phyloP scores from a whole-genome alignment of 2,888 invertebrate genomes.

The Gandaritis pyraliata region DNA sequence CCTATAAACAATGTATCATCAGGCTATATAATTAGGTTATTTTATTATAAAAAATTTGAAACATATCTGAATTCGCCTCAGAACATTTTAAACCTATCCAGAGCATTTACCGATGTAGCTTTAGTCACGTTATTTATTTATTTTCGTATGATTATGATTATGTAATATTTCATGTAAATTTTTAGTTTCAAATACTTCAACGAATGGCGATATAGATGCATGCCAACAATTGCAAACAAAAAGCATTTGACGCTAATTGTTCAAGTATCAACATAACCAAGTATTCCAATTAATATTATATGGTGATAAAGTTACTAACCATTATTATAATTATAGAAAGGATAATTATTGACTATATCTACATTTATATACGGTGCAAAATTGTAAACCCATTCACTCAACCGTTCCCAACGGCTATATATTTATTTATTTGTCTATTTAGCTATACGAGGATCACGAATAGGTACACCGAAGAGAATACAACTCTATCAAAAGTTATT shows the following conservation, averaged over 20 bases:
- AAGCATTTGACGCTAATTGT: constrained; percentile 7
- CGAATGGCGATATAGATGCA: background rate
- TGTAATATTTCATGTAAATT: background rate
- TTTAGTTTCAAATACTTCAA: constrained; percentile 4
- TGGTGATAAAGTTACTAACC: constrained; percentile 20
- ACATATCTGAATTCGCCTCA: too few species aligned
- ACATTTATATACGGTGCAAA: constrained; percentile 12
- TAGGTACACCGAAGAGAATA: background rate
- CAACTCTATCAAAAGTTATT: background rate
- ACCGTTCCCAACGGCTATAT: constrained; percentile 3
- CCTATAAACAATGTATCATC: too few species aligned
- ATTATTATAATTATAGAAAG: background rate
- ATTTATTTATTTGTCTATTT: constrained; percentile 13
- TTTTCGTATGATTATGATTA: too few species aligned
- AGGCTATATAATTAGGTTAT: too few species aligned
- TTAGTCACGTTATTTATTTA: too few species aligned
- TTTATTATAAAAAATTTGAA: too few species aligned
- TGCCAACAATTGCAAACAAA: constrained; percentile 3
- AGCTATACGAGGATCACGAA: background rate
- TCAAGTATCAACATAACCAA: constrained; percentile 8
- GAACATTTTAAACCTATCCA: too few species aligned
- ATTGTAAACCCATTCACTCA: constrained; percentile 6
- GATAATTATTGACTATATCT: constrained; percentile 3
- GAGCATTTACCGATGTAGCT: too few species aligned
- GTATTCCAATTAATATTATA: constrained; percentile 9